Base-by-base conservation (phyloP, 2,797 vertebrate species). In the Catharus ustulatus region DNA sequence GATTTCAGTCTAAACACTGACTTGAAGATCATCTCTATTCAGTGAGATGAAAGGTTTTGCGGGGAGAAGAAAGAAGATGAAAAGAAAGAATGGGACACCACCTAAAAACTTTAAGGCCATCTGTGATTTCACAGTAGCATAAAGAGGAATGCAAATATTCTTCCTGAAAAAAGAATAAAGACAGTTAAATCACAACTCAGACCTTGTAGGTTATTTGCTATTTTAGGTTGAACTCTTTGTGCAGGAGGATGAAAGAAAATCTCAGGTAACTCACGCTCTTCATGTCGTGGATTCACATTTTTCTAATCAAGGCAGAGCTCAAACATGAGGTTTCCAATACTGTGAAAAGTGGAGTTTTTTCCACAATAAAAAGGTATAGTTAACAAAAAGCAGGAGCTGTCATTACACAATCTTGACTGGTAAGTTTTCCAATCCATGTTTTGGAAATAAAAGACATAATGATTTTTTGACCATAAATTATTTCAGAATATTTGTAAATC, bases 91-190 rank as follows among this genome's bases (percentile, higher is more conserved):
- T 21, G 20, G 72, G 63, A 79, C 27, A 59, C 23, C 32, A 36
- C 63, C 43, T 90, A 67, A 75, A 90, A 93, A 38, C 40, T 62
- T 64, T 32, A 51, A 62, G 55, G 27, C 38, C 69, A 66, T 68
- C 43, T 78, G 55, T 82, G 46, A 75, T 89, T 94, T 90, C 58
- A 61, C 32, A 57, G 38, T n/a, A 66, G 43, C 32, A 55, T 30
- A n/a, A 67, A 74, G 49, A 91, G 5, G n/a, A 93, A 80, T 62
- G 73, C 63, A 93, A 81, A 93, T 88, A 88, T 40, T 74, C 14
- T 40, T 61, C 34, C 54, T 26, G 42, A 88, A 80, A 49, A 40
- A 61, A 86, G 46, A 92, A 75, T 54, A 83, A 75, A 87, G 80
- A 43, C 59, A 74, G 45, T 46, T 74, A 88, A 84, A 78, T 67